phyloP scores from a whole-genome alignment of 2,113 vertebrate genomes.

The Cygnus atratus region DNA sequence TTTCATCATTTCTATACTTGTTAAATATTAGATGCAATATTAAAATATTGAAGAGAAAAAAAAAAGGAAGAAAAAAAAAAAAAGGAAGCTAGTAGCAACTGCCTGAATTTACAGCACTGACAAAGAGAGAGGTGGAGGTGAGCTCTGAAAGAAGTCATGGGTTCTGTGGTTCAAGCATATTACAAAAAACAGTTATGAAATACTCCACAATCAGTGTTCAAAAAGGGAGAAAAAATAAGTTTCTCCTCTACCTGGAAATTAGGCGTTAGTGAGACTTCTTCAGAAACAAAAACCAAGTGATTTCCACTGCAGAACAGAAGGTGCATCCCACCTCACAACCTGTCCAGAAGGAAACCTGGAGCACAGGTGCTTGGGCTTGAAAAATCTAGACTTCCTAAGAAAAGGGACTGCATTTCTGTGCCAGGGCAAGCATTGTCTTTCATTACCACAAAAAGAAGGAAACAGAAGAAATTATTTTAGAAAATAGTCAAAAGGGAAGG shows the following conservation, averaged over 20 bases:
- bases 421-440: neutral
- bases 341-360: neutral
- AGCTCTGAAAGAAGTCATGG: neutral
- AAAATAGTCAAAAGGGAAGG: neutral
- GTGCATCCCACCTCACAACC: neutral
- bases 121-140: neutral
- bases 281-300: neutral
- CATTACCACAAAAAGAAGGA: neutral
- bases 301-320: neutral
- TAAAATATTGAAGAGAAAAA: slow-evolving; percentile 40
- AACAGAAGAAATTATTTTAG: neutral
- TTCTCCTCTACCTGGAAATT: neutral
- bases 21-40: slow-evolving; percentile 56
- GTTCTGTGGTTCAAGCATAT: neutral
- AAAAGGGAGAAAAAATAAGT: neutral
- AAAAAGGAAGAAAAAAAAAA: slow-evolving; percentile 32
- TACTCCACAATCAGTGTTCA: neutral
- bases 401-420: fast-evolving
- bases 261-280: neutral
- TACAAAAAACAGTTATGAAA: neutral
- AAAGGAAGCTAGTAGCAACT: slow-evolving; percentile 25
- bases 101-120: slow-evolving; percentile 24
- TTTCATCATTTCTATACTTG: slow-evolving; percentile 6
- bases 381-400: neutral
- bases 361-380: neutral